These are phyloP conservation scores for Mastomys coucha DNA, from an alignment of 2,113 vertebrate species.

Conservation along the genomic window DNA sequence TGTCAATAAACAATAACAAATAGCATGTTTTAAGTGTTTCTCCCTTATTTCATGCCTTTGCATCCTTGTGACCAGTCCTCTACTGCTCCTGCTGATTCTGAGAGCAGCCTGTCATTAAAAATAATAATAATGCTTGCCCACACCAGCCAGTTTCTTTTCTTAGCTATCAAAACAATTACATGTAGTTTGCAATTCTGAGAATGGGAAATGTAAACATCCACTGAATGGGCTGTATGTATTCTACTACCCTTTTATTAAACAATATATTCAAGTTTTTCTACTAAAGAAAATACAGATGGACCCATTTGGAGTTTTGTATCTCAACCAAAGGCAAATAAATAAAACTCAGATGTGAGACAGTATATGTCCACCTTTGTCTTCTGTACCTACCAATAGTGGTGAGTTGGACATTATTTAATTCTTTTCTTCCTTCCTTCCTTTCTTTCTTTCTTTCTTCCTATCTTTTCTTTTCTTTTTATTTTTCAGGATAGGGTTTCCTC, in stretches of 20 bases:
- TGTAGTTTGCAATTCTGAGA: not conserved
- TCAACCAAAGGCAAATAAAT: constrained; percentile 56
- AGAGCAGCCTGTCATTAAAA: not conserved
- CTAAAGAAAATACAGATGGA: constrained; percentile 38
- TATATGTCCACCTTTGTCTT: constrained; percentile 32
- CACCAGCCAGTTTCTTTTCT: not conserved
- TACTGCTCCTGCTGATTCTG: not conserved
- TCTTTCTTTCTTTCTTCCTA: not conserved
- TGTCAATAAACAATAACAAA: not conserved
- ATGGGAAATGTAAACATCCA: not conserved
- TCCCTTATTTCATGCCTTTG: not conserved
- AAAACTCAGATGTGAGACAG: constrained; percentile 11
- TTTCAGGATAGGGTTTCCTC: not conserved
- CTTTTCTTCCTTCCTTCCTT: not conserved
- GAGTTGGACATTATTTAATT: constrained; percentile 6
- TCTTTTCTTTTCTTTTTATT: not conserved
- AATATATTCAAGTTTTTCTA: constrained; percentile 39
- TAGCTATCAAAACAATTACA: not conserved
- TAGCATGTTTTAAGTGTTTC: not conserved
- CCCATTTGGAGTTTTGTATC: constrained; percentile 33
- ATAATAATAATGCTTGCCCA: not conserved
- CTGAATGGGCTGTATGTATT: not conserved
- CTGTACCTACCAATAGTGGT: constrained; percentile 67
- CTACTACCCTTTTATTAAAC: constrained; percentile 41
- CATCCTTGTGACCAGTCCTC: not conserved